A percentile compares a stretch with the other conserved stretches of the same genome.
These are phyloP conservation scores for Thunnus maccoyii DNA, from an alignment of 2,113 vertebrate species.

Conservation along the genomic window DNA sequence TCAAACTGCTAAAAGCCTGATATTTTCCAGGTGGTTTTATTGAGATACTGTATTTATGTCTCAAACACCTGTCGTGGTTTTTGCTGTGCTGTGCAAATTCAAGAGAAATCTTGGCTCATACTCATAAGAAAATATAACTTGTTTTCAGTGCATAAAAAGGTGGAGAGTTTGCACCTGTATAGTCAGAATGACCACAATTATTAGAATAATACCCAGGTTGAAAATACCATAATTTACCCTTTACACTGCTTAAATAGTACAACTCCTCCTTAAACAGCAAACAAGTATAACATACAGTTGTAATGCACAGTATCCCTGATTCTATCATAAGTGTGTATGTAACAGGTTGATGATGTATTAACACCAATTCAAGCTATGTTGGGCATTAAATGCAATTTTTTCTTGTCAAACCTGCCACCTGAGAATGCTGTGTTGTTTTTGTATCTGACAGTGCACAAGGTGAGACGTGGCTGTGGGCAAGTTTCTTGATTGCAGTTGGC, in stretches of 20 bases:
- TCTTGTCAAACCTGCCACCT: slow-evolving; percentile 18
- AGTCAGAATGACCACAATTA: too few relatives aligned
- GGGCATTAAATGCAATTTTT: background rate
- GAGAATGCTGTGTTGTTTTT: slow-evolving; percentile 21
- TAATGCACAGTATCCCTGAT: background rate
- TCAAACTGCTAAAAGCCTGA: slow-evolving; percentile 38
- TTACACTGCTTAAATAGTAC: too few relatives aligned
- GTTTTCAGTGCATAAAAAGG: slow-evolving; percentile 2
- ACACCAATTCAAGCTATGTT: background rate
- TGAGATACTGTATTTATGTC: slow-evolving; percentile 35
- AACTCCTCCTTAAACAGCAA: too few relatives aligned
- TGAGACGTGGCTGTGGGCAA: slow-evolving; percentile 51
- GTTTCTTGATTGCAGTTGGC: slow-evolving; percentile 36
- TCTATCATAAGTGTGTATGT: background rate
- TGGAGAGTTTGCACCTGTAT: too few relatives aligned
- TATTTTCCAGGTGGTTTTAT: slow-evolving; percentile 44
- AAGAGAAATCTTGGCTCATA: slow-evolving; percentile 31
- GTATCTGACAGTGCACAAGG: slow-evolving; percentile 32
- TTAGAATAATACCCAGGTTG: too few relatives aligned
- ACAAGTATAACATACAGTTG: too few relatives aligned
- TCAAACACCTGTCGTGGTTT: slow-evolving; percentile 32
- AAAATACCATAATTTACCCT: too few relatives aligned
- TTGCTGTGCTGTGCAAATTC: slow-evolving; percentile 42
- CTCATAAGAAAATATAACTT: background rate
- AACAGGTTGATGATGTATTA: background rate